Evolutionary conservation across 2,797 vertebrate species (phyloP).

Genomic region (Tamandua tetradactyla): DNA sequence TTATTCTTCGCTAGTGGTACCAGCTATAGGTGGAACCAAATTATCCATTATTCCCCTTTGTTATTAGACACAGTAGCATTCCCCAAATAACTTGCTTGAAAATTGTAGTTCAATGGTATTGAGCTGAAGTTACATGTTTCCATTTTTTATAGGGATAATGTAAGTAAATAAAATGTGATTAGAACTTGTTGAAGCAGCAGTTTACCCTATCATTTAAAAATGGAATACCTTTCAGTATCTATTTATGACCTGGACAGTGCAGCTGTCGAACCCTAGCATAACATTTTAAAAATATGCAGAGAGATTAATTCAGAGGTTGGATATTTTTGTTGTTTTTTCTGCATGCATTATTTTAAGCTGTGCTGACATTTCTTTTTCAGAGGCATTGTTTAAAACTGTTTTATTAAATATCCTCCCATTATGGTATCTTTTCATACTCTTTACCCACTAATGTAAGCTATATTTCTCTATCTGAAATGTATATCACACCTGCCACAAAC

Average conservation of each 20-base stretch:
- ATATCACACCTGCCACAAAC: neutral
- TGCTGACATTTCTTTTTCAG: neutral
- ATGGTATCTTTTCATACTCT: neutral
- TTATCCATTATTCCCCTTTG: neutral
- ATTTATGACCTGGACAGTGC: neutral
- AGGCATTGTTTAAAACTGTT: neutral
- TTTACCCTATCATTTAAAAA: neutral
- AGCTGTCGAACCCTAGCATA: neutral
- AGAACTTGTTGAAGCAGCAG: neutral
- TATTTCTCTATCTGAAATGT: neutral
- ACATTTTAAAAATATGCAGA: neutral
- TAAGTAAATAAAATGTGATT: constrained; percentile 5
- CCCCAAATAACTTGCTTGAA: constrained; percentile 9
- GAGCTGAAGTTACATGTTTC: constrained; percentile 4
- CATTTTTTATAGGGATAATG: neutral
- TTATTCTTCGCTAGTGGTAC: constrained; percentile 10
- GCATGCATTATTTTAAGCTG: neutral
- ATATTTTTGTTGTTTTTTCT: neutral
- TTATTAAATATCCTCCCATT: constrained; percentile 25
- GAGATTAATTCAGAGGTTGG: neutral
- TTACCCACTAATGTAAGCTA: neutral
- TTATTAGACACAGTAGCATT: neutral
- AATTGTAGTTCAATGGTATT: neutral
- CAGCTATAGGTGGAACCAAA: constrained; percentile 44
- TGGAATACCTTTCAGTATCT: neutral